Base-by-base conservation (phyloP, 2,797 vertebrate genomes). In the Anisognathus igniventris region DNA sequence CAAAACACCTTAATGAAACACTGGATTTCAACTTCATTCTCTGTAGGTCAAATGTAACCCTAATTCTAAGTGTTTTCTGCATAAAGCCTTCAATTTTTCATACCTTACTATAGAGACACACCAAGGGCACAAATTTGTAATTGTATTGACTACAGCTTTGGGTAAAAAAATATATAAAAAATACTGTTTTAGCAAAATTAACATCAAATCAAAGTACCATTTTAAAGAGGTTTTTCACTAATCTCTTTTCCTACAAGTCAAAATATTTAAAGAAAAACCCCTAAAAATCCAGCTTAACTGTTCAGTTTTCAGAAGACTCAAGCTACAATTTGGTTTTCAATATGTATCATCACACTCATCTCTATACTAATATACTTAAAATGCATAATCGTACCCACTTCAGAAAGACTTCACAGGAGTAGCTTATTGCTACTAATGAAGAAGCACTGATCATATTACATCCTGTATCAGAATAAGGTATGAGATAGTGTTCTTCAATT, bases 151-250 rank as follows among this genome's bases (percentile, higher is more conserved):
- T 65, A 68, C 13, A 68, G 25, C 12, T 74, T 9, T 61, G 19
- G 12, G 7, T 8, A 20, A 72, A 45, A 56, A 39, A 24, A 50
- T n/a, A 2, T 3, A 10, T 18, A 4, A 7, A 31, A 60, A 51
- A n/a, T 21, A 51, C 2, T 8, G 6, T 4, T 84, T 73, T 10
- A 80, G 28, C 21, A 71, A 81, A 90, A 66, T 12, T 40, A 62
- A 74, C 53, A 50, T 6, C 7, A 73, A 72, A 44, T 6, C 0
- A 80, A 80, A 5, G 1, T 21, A 78, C 7, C 0, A 0, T 16
- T 86, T 79, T 44, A 2, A 71, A 73, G 19, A 77, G 4, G 6
- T 35, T 81, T 77, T 77, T 74, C 28, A 76, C 15, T 44, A 3
- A 25, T 44, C 33, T 33, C 6, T 64, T 42, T 33, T 48, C 23